These are phyloP conservation scores for Trididemnum clinides DNA, from an alignment of 23 tunicate genomes.

Conservation along the genomic window DNA sequence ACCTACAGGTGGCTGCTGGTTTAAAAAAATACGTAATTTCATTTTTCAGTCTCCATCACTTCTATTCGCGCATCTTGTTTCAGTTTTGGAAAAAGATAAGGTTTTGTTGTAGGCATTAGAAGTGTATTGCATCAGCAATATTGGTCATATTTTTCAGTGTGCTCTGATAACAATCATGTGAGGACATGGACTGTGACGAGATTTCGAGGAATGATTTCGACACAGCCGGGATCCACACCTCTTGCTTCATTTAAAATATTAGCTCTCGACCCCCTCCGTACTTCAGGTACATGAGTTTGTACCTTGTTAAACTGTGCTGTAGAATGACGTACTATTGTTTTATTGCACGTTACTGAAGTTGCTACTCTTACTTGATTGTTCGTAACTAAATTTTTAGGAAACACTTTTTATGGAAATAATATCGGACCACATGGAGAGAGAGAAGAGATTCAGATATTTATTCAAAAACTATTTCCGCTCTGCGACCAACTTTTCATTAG, in stretches of 20 bases:
- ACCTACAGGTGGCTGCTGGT: too few relatives aligned
- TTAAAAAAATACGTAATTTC: too few relatives aligned
- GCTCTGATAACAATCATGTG: conserved; percentile 95
- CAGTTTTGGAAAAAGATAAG: too few relatives aligned
- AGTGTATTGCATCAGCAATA: too few relatives aligned
- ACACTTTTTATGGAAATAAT: conserved; percentile 68
- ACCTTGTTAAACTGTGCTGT: too few relatives aligned
- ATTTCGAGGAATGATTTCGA: conserved; percentile 97
- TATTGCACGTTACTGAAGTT: too few relatives aligned
- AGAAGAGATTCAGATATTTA: conserved; percentile 86
- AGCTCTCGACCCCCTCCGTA: conserved; percentile 62
- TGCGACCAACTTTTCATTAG: conserved; percentile 61
- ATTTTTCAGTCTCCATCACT: too few relatives aligned
- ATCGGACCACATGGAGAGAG: conserved; percentile 98
- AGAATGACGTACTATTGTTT: too few relatives aligned
- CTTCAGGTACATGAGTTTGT: conserved; percentile 50
- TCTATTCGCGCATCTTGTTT: too few relatives aligned
- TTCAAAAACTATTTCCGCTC: conserved; percentile 80
- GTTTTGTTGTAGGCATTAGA: too few relatives aligned
- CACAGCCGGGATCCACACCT: conserved; percentile 97
- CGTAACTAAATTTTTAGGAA: too few relatives aligned
- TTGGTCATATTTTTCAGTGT: conserved; percentile 73
- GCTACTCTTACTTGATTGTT: too few relatives aligned
- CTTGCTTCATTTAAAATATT: conserved; percentile 82
- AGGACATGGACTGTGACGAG: conserved; percentile 97